Evolutionary conservation across 37 sponge, comb jelly and placozoan genomes (phyloP).

Genomic region (Cliona cf. orientalis): DNA sequence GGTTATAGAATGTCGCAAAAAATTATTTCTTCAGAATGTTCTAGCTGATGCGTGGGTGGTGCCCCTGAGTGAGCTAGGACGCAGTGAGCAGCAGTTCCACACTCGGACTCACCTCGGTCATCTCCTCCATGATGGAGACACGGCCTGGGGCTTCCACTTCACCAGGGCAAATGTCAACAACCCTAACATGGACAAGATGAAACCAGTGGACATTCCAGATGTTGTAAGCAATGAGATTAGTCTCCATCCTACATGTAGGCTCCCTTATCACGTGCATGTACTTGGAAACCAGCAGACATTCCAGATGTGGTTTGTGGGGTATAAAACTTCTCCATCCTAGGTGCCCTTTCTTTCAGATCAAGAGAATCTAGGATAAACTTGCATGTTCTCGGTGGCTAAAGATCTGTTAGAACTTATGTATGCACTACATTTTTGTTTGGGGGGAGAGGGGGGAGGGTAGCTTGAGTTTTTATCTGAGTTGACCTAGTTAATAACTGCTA

Average conservation of each 20-base stretch:
- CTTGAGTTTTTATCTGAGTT: not conserved
- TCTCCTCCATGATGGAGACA: slow-evolving; percentile 87
- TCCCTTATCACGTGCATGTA: too few species aligned
- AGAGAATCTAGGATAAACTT: too few species aligned
- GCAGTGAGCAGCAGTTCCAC: slow-evolving; percentile 74
- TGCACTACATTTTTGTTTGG: too few species aligned
- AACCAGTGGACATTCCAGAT: slow-evolving; percentile 66
- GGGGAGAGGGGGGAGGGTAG: not conserved
- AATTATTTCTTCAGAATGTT: slow-evolving; percentile 26
- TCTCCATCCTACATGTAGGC: not conserved
- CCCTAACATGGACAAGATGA: slow-evolving; percentile 68
- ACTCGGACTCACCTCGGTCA: slow-evolving; percentile 94
- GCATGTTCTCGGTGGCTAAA: too few species aligned
- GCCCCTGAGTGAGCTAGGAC: slow-evolving; percentile 66
- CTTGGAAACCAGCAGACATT: too few species aligned
- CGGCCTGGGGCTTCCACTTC: slow-evolving; percentile 83
- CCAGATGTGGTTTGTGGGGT: too few species aligned
- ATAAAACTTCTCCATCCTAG: too few species aligned
- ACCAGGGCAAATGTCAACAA: slow-evolving; percentile 71
- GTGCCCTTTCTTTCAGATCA: too few species aligned
- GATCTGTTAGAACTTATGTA: too few species aligned
- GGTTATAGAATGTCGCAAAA: too few species aligned
- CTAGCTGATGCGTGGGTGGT: slow-evolving; percentile 94
- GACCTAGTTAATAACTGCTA: not conserved
- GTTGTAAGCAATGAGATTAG: slow-evolving; percentile 61